A percentile compares a stretch with the other conserved stretches of the same genome.
Evolutionary conservation across 2,888 invertebrate genomes (phyloP).

Genomic region (Seira musarum): DNA sequence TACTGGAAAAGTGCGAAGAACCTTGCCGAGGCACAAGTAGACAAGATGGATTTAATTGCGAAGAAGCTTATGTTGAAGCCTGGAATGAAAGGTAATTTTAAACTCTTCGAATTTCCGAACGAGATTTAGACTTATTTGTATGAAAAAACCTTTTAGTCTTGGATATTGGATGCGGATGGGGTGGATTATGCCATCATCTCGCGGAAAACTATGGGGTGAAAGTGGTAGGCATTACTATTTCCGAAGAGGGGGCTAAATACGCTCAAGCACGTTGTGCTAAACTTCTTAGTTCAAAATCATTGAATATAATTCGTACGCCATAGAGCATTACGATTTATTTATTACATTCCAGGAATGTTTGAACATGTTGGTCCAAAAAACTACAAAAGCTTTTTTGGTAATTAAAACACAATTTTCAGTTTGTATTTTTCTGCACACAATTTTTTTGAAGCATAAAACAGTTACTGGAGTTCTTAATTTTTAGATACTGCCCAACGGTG

Average conservation of each 20-base stretch:
- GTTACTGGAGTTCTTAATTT: not conserved
- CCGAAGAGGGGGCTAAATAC: conserved; percentile 62
- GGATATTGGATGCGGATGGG: conserved; percentile 62
- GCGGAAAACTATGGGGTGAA: conserved; percentile 63
- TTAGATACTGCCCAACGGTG: conserved; percentile 62
- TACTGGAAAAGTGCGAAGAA: conserved; percentile 66
- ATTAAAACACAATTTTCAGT: not conserved
- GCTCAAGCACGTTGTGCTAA: conserved; percentile 33
- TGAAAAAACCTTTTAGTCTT: no score
- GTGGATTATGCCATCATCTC: conserved; percentile 63
- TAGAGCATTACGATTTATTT: not conserved
- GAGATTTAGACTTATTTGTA: no score
- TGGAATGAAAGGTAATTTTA: conserved; percentile 62
- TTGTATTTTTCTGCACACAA: not conserved
- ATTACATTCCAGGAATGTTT: conserved; percentile 47
- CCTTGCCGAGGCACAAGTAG: conserved; percentile 61
- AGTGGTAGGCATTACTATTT: conserved; percentile 64
- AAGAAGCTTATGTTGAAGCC: conserved; percentile 64
- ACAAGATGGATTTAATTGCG: conserved; percentile 66
- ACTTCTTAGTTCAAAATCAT: conserved; percentile 60
- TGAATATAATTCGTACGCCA: conserved; percentile 46
- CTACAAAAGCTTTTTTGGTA: not conserved
- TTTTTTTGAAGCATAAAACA: no score
- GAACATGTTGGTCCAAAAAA: conserved; percentile 40
- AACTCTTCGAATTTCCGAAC: no score